Percentiles rank a stretch among this genome's conserved stretches.
Evolutionary conservation across 2,888 invertebrate species (phyloP).

Genomic region (Nomada flava): DNA sequence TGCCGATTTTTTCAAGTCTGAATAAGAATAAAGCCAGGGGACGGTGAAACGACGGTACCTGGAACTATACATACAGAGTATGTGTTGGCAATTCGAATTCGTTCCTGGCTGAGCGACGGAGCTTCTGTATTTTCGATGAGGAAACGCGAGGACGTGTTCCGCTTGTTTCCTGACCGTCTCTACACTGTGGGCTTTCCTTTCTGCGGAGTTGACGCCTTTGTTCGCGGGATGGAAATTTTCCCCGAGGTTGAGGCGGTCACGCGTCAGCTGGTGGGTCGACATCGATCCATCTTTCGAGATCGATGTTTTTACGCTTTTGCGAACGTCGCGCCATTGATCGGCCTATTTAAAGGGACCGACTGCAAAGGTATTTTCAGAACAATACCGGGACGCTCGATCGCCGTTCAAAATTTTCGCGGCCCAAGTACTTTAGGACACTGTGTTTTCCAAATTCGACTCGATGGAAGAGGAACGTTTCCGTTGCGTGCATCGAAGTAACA

Average conservation of each 20-base stretch:
- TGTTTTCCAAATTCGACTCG: conserved; percentile 39
- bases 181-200: background rate
- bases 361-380: conserved; percentile 17
- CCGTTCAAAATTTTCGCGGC: conserved; percentile 34
- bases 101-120: background rate
- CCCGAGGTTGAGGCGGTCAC: conserved; percentile 5
- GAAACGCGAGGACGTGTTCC: conserved; percentile 24
- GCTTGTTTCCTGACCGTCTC: conserved; percentile 22
- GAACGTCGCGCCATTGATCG: background rate
- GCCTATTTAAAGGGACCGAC: conserved; percentile 12
- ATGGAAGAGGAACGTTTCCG: conserved; percentile 12
- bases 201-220: conserved; percentile 9
- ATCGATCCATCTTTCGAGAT: conserved; percentile 22
- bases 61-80: background rate
- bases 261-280: conserved; percentile 18
- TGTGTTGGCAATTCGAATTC: conserved; percentile 14
- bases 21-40: no score
- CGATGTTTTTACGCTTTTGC: conserved; percentile 3
- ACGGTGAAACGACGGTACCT: no score
- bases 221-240: conserved; percentile 17
- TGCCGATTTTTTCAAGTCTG: no score
- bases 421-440: conserved; percentile 48
- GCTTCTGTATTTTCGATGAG: conserved; percentile 55
- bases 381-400: conserved; percentile 20
- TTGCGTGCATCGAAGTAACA: background rate